Percentiles rank a stretch among this genome's conserved stretches.
phyloP scores from a whole-genome alignment of 2,113 vertebrate species.

The Bubalus kerabau region DNA sequence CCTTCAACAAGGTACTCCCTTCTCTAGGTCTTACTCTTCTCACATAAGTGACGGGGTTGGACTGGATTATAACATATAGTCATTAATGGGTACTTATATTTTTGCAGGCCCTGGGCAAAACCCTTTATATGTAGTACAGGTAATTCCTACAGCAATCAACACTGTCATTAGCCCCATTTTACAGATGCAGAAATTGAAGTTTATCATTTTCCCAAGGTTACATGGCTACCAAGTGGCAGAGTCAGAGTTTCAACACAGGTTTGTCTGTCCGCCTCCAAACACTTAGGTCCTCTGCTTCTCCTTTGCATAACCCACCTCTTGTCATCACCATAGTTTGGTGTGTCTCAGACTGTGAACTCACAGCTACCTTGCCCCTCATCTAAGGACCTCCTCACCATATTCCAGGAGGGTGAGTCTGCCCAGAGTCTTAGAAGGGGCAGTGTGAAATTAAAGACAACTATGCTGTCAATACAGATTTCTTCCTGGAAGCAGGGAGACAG shows the following conservation, averaged over 20 bases:
- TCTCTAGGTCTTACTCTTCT: neutral
- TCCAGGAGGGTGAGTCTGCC: neutral
- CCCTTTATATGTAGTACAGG: neutral
- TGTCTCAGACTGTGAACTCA: neutral
- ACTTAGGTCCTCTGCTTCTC: neutral
- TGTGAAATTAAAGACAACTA: neutral
- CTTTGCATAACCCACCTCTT: neutral
- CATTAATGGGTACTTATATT: neutral
- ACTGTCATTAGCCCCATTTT: conserved; percentile 66
- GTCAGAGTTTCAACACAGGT: neutral
- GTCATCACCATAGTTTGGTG: neutral
- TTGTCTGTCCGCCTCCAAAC: neutral
- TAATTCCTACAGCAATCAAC: conserved; percentile 31
- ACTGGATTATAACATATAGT: neutral
- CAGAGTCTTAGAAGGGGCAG: neutral
- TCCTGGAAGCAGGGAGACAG: neutral
- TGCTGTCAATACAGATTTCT: neutral
- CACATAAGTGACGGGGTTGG: neutral
- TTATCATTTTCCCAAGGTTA: conserved; percentile 66
- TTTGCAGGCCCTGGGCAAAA: neutral
- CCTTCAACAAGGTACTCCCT: neutral
- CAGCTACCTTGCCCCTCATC: neutral
- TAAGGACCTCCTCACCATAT: neutral
- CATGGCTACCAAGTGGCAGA: neutral
- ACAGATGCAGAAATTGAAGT: conserved; percentile 37